Conservation (phyloP, 2,113 vertebrate genomes). For the Bucco capensis region DNA sequence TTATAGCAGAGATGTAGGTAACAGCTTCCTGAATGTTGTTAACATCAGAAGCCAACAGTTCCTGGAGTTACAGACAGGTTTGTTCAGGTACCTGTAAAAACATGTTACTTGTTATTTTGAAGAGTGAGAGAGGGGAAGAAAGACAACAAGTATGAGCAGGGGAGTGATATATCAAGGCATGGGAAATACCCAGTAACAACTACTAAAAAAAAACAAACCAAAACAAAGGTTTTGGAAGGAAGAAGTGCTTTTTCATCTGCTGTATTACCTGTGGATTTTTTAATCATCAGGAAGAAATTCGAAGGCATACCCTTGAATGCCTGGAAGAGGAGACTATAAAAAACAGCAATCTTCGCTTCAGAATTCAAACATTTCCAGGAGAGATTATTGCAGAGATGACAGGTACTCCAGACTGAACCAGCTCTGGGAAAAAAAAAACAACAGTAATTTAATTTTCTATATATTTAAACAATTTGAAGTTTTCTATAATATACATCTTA, state of each 20-base stretch:
- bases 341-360: constrained; percentile 75
- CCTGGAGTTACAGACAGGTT: neutral
- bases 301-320: constrained; percentile 68
- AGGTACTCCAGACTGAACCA: constrained; percentile 58
- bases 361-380: constrained; percentile 48
- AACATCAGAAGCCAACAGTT: neutral
- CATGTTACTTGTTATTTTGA: neutral
- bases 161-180: neutral
- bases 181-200: neutral
- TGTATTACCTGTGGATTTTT: neutral
- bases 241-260: neutral
- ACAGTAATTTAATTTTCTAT: neutral
- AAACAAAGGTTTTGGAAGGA: neutral
- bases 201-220: neutral
- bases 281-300: constrained; percentile 71
- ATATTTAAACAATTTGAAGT: neutral
- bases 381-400: constrained; percentile 66
- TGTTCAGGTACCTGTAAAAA: neutral
- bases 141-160: neutral
- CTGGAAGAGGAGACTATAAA: constrained; percentile 84
- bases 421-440: neutral
- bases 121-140: neutral
- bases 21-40: neutral
- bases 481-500: neutral
- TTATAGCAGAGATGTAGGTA: neutral